These are phyloP conservation scores for Pelecanoides urinatrix DNA, from an alignment of 2,113 vertebrate species.

Conservation along the genomic window DNA sequence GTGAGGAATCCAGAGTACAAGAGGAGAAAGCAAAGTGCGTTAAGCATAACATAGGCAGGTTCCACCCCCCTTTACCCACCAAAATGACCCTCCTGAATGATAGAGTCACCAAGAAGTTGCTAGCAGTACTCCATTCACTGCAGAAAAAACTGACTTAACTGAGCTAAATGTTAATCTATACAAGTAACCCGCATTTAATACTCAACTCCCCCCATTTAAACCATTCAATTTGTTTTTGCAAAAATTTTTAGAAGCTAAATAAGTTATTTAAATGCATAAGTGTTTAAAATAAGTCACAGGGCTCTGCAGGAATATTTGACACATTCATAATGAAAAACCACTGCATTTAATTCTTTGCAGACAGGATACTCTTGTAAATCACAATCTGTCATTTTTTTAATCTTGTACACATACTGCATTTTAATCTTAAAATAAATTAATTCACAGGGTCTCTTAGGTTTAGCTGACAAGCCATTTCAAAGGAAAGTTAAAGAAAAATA, in stretches of 20 bases:
- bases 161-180: background rate
- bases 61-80: background rate
- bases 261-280: conserved; percentile 76
- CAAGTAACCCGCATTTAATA: conserved; percentile 46
- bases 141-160: background rate
- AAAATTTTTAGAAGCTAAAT: conserved; percentile 57
- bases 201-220: conserved; percentile 22
- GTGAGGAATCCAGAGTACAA: background rate
- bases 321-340: conserved; percentile 65
- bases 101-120: background rate
- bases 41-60: background rate
- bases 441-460: conserved; percentile 5
- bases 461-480: conserved; percentile 43
- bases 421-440: conserved; percentile 52
- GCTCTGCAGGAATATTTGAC: conserved; percentile 54
- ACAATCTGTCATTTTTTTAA: conserved; percentile 58
- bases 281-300: conserved; percentile 67
- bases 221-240: conserved; percentile 44
- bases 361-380: conserved; percentile 52
- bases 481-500: conserved; percentile 30
- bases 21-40: background rate
- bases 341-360: conserved; percentile 55
- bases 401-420: conserved; percentile 53
- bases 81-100: background rate
- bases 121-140: background rate